phyloP scores from a whole-genome alignment of 2,888 invertebrate genomes.

The Ischnus inquisitorius region DNA sequence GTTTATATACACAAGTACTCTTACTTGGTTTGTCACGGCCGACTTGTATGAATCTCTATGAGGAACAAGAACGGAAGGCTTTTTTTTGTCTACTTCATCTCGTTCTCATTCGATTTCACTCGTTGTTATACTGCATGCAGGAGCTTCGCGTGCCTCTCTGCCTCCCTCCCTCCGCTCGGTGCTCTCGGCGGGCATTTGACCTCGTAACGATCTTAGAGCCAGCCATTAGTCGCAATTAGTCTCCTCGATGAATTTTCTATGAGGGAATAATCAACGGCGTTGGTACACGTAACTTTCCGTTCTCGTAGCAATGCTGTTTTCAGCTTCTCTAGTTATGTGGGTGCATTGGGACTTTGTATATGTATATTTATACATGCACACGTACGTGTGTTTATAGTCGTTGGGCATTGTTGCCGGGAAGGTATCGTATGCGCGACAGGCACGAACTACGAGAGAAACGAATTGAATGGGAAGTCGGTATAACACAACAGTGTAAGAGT shows the following conservation, averaged over 20 bases:
- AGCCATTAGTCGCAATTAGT: slow-evolving; percentile 83
- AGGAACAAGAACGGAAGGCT: background rate
- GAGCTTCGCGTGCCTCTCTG: background rate
- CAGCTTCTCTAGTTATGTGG: slow-evolving; percentile 11
- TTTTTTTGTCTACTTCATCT: slow-evolving; percentile 23
- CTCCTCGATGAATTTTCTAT: slow-evolving; percentile 81
- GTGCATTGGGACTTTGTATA: background rate
- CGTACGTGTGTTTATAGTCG: background rate
- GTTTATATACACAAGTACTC: slow-evolving; percentile 5
- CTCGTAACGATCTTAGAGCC: slow-evolving; percentile 59
- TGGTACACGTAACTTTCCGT: slow-evolving; percentile 53
- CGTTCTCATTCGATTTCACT: slow-evolving; percentile 29
- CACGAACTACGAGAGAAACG: slow-evolving; percentile 62
- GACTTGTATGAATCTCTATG: background rate
- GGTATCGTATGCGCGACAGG: slow-evolving; percentile 48
- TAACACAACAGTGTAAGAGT: slow-evolving; percentile 4
- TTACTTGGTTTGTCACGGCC: background rate
- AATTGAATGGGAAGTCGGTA: slow-evolving; percentile 63
- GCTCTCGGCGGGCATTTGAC: slow-evolving; percentile 36
- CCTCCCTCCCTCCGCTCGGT: background rate
- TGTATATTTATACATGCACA: slow-evolving; percentile 1
- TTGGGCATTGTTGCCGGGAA: background rate
- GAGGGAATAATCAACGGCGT: slow-evolving; percentile 74
- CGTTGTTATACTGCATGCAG: background rate
- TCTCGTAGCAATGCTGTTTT: slow-evolving; percentile 44